phyloP scores from a whole-genome alignment of 2,113 vertebrate genomes.

The Ameiurus melas region DNA sequence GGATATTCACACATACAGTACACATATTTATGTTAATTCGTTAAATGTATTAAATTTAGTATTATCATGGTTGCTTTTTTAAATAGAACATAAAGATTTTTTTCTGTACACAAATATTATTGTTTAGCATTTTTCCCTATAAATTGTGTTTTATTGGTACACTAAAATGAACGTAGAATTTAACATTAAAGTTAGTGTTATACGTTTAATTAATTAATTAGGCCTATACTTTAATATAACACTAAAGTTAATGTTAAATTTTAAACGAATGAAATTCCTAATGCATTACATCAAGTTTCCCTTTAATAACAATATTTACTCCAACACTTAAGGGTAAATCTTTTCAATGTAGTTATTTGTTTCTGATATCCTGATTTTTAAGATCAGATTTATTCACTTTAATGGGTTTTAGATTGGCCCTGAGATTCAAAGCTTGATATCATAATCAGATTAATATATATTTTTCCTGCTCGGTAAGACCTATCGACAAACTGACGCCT shows the following conservation, averaged over 20 bases:
- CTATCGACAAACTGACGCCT: no score
- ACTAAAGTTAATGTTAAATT: neutral
- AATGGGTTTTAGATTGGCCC: no score
- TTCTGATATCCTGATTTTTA: no score
- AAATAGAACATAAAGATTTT: neutral
- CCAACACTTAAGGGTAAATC: no score
- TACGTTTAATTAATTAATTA: neutral
- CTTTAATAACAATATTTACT: no score
- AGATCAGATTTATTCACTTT: no score
- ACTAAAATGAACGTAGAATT: neutral
- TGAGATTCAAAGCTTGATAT: neutral
- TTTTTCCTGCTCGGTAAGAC: no score
- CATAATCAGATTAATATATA: neutral
- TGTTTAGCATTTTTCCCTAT: neutral
- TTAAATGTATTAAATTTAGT: neutral
- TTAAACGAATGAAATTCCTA: no score
- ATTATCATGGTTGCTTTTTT: neutral
- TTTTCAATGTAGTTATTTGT: no score
- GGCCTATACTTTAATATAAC: neutral
- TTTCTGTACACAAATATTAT: neutral
- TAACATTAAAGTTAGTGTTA: neutral
- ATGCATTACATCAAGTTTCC: no score
- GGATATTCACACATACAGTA: neutral
- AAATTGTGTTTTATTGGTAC: neutral
- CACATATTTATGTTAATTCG: neutral